Evolutionary conservation across 1,140 invertebrate species (phyloP), one percentile per base, ranked within the genome.

Genomic region (Choristoneura fumiferana): DNA sequence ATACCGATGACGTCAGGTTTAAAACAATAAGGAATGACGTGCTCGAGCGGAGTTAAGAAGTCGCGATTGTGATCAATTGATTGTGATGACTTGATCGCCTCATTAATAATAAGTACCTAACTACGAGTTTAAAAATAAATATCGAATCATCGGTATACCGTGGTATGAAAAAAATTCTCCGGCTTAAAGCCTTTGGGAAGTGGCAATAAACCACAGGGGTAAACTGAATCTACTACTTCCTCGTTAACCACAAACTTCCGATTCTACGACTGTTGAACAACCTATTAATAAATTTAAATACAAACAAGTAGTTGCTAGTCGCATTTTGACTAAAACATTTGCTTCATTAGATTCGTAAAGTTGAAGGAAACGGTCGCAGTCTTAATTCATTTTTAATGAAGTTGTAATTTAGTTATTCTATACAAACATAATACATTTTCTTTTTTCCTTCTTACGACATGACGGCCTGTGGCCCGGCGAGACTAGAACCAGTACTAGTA

Each of bases 401-500:
- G n/a, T n/a, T n/a, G n/a, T n/a, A n/a, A n/a, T n/a, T n/a, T n/a
- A n/a, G n/a, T n/a, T n/a, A n/a, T n/a, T n/a, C n/a, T n/a, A n/a
- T 29, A 6, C 22, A 3, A 3, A 22, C 18, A 14, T n/a, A 49
- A 49, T 49, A 49, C 22, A 49, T 49, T 22, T 49, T 17, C 43
- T 49, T 49, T 62, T 63, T 76, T 73, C 61, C 62, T 65, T 65
- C 57, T 69, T 65, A 61, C 64, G 60, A 69, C 63, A 64, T 54
- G 56, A 22, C 14, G 18, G 55, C 37, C 37, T 14, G 52, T 22
- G 18, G 58, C 45, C 34, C 33, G 52, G 53, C 45, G 54, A 22
- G 35, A 55, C 57, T 37, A 45, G 60, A 78, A 77, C 76, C 65
- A 69, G 76, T 79, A 65, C 58, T 37, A 66, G 72, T 71, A 71